Percentiles rank a stretch among this genome's conserved stretches.
Evolutionary conservation across 2,113 vertebrate genomes (phyloP).

Genomic region (Misgurnus mizolepis): DNA sequence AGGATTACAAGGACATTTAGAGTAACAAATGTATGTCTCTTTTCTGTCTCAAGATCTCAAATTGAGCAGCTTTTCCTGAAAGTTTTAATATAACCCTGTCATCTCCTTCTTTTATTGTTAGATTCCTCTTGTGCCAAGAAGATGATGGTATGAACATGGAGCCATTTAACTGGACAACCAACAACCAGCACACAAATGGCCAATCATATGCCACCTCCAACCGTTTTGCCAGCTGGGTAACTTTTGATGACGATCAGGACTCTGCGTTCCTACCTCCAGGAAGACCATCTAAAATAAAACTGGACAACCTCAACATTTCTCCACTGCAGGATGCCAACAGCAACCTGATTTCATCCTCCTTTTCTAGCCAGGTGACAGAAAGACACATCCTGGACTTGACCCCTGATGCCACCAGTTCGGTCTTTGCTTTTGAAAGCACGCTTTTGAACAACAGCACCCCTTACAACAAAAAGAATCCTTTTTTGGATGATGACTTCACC

Average conservation of each 20-base stretch:
- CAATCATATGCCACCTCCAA: constrained; percentile 67
- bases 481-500: constrained; percentile 80
- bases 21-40: background rate
- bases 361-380: constrained; percentile 72
- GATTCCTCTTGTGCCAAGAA: constrained; percentile 80
- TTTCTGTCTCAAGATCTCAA: background rate
- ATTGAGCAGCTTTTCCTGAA: background rate
- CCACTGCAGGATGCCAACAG: constrained; percentile 55
- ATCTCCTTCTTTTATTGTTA: constrained; percentile 57
- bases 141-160: constrained; percentile 87
- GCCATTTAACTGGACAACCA: constrained; percentile 73
- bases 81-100: background rate
- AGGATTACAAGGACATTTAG: background rate
- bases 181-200: constrained; percentile 71
- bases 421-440: constrained; percentile 71
- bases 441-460: constrained; percentile 66
- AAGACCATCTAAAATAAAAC: constrained; percentile 67
- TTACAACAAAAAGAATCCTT: constrained; percentile 83
- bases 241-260: constrained; percentile 84
- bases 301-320: constrained; percentile 50
- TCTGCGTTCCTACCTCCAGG: constrained; percentile 59
- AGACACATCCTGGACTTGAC: constrained; percentile 76
- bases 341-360: constrained; percentile 63
- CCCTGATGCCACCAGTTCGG: constrained; percentile 75
- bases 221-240: constrained; percentile 86